Percentiles rank a stretch among this genome's conserved stretches.
Evolutionary conservation across 2,113 vertebrate species (phyloP).

Genomic region (Bolborhynchus lineola): DNA sequence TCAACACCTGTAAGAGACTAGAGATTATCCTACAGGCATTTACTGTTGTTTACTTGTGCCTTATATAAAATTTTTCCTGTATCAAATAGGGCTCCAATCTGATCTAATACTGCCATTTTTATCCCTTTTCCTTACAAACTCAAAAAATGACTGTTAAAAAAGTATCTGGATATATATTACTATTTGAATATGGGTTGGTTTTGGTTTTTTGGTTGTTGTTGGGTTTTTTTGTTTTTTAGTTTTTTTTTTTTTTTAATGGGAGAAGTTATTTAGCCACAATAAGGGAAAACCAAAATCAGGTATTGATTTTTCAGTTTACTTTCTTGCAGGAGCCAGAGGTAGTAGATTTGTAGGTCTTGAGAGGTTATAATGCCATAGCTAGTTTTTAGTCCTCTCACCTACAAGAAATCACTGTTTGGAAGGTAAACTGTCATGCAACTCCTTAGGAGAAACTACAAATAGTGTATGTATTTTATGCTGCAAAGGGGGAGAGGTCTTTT

Average conservation of each 20-base stretch:
- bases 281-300: not conserved
- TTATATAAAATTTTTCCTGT: not conserved
- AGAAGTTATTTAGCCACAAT: not conserved
- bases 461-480: not conserved
- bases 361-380: not conserved
- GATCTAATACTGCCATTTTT: not conserved
- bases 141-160: not conserved
- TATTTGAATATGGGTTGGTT: not conserved
- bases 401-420: not conserved
- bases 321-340: not conserved
- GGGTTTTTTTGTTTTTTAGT: too few relatives aligned
- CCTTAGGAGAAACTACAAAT: not conserved
- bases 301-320: not conserved
- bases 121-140: not conserved
- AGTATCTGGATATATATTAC: not conserved
- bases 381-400: not conserved
- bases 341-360: not conserved
- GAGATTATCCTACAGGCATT: not conserved
- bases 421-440: not conserved
- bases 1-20: not conserved
- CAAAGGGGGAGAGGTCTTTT: not conserved
- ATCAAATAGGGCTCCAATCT: not conserved
- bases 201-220: too few relatives aligned
- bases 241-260: not conserved
- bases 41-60: not conserved